Percentiles rank a stretch among this genome's conserved stretches.
These are phyloP conservation scores for Andrena cerasifolii DNA, from an alignment of 1,140 invertebrate genomes.

Conservation along the genomic window DNA sequence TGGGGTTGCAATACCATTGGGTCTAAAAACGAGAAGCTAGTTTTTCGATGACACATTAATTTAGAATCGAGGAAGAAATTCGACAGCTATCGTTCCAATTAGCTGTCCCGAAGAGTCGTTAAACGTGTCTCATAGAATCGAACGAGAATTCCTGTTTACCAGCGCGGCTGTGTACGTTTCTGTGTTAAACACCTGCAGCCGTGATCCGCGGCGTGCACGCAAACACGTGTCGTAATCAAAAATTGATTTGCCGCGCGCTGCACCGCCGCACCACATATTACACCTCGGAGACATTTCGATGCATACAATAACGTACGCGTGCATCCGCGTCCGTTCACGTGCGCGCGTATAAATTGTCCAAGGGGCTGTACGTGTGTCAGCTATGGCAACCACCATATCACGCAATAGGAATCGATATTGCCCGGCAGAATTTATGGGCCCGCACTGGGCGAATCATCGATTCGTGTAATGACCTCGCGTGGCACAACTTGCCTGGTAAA, in stretches of 20 bases:
- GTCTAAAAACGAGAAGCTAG: too few relatives aligned
- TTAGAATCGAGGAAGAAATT: too few relatives aligned
- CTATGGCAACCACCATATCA: slow-evolving; percentile 15
- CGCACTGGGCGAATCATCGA: slow-evolving; percentile 72
- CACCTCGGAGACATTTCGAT: neutral
- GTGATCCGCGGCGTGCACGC: slow-evolving; percentile 5
- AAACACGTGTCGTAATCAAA: slow-evolving; percentile 11
- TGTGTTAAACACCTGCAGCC: neutral
- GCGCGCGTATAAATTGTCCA: neutral
- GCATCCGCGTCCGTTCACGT: neutral
- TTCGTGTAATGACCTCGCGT: slow-evolving; percentile 71
- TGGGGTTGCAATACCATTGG: too few relatives aligned
- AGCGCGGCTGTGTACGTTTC: neutral
- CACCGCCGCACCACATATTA: neutral
- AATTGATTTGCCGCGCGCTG: neutral
- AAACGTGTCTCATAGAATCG: neutral
- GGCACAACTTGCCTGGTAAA: slow-evolving; percentile 21
- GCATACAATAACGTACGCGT: neutral
- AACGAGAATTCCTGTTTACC: neutral
- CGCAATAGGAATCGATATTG: slow-evolving; percentile 44
- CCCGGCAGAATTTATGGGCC: slow-evolving; percentile 66
- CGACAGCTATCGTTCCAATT: too few relatives aligned
- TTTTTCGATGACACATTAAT: too few relatives aligned
- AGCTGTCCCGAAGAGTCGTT: neutral
- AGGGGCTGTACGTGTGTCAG: neutral